Base-by-base conservation (phyloP, 2,797 vertebrate species). In the Novumbra hubbsi region DNA sequence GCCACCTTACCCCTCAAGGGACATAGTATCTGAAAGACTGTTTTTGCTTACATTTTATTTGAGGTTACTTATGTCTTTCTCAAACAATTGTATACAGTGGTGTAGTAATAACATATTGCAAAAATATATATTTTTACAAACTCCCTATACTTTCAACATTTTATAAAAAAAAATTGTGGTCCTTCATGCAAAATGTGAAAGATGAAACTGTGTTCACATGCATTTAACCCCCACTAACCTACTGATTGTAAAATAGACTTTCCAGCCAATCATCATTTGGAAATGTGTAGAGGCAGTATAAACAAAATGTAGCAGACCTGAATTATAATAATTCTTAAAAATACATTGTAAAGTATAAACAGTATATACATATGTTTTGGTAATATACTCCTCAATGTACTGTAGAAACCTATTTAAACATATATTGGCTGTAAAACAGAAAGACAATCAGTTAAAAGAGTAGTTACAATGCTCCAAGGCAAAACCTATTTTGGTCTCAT, bases 381-480 rank as follows among this genome's bases (percentile, higher is more conserved):
- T 45, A 64, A 64, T 28, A 15, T 64, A 32, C 63, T 64, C 63
- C 6, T 55, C 2, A 16, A 28, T 30, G 6, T 32, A 30, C 64
- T 32, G 64, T 66, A 45, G 41, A 45, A 45, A 45, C 41, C 41
- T 45, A 34, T 60, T 21, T 60, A 38, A 38, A 67, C 38, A 41
- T 38, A 19, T 21, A 12, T 71, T n/a, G 5, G 55, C 17, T 71
- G 32, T 3, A 60, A 60, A 60, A 45, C 4, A 34, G 70, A 52
- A 60, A 32, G 32, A 70, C 70, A 71, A 41, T 32, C 48, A 52
- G 70, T 71, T 71, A 28, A 24, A 70, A n/a, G 68, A 49, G 16
- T 70, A 19, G 27, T 60, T 60, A 57, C 50, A 57, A 57, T 60
- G 50, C 70, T 71, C 34, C 52, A 71, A 71, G 70, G 70, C 70